Percentiles rank a stretch among this genome's conserved stretches.
phyloP scores from a whole-genome alignment of 2,797 vertebrate species.

The Crocidura indochinensis region DNA sequence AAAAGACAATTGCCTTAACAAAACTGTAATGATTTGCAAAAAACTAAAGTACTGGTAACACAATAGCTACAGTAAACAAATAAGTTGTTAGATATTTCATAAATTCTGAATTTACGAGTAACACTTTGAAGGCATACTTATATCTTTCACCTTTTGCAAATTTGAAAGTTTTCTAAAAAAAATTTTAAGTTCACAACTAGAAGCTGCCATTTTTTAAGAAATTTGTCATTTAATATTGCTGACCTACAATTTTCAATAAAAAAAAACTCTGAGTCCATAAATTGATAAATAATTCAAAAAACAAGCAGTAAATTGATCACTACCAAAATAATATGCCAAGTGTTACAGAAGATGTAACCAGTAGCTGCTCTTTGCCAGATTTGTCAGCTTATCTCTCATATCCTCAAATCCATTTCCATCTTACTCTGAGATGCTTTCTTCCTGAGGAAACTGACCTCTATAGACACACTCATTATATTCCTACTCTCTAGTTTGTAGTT shows the following conservation, averaged over 20 bases:
- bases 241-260: constrained; percentile 10
- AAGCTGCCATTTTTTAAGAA: constrained; percentile 22
- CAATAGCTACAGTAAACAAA: neutral
- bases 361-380: neutral
- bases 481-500: neutral
- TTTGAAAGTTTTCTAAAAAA: constrained; percentile 4
- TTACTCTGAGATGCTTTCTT: neutral
- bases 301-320: constrained; percentile 4
- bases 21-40: neutral
- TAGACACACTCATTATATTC: neutral
- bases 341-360: neutral
- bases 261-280: constrained; percentile 44
- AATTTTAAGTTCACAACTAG: constrained; percentile 38
- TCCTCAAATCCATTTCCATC: neutral
- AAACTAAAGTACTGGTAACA: neutral
- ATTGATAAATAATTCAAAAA: constrained; percentile 32
- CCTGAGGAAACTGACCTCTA: neutral
- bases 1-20: constrained; percentile 48
- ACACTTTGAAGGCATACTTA: neutral
- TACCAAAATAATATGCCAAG: constrained; percentile 18
- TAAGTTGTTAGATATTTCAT: neutral
- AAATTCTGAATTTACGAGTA: neutral
- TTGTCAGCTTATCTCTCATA: neutral
- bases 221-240: constrained; percentile 19
- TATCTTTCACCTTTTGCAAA: neutral